Base-by-base conservation (phyloP, 2,888 invertebrate genomes). In the Epinotia nisella region DNA sequence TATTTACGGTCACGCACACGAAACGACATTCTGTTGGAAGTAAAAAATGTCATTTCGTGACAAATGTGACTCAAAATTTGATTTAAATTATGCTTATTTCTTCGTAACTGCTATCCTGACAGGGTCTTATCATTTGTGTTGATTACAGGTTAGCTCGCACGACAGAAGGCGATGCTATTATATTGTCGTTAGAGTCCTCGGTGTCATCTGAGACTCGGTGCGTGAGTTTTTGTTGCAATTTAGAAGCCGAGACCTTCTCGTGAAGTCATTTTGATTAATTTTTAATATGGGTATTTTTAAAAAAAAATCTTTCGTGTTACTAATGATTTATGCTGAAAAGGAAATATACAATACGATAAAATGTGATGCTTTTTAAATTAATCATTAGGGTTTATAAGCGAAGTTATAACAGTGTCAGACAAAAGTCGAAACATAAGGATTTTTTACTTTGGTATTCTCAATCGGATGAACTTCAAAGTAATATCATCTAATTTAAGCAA, bases 121-220 rank as follows among this genome's bases (percentile, higher is more conserved):
- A 85, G 83, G 83, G 83, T 85, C 85, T 90, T 90, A 91, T 91
- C 90, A 90, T 88, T 87, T 86, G 88, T 84, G 84, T 85, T 92
- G 92, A 93, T 93, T 92, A 88, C 89, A 88, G 80, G 88, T 90
- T 87, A 82, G 81, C 84, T 85, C 85, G 83, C 83, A 84, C 85
- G 87, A 88, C 90, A 91, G 88, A 85, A 89, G 90, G 91, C 88
- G 84, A 86, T 85, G 92, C 91, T 91, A 93, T 93, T 93, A 93
- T 92, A 93, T 86, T 92, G 91, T 91, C 93, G 91, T 93, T 93
- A 93, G 90, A 92, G 89, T 87, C 89, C 87, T 87, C 87, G 81
- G 90, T 93, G 93, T 93, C 93, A 92, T 92, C 92, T 90, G 90
- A 81, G 84, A n/a, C 10, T 2, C 85, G 85, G 87, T 90, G 88